These are phyloP conservation scores for Wasmannia auropunctata DNA, from an alignment of 1,140 invertebrate species.

Conservation along the genomic window DNA sequence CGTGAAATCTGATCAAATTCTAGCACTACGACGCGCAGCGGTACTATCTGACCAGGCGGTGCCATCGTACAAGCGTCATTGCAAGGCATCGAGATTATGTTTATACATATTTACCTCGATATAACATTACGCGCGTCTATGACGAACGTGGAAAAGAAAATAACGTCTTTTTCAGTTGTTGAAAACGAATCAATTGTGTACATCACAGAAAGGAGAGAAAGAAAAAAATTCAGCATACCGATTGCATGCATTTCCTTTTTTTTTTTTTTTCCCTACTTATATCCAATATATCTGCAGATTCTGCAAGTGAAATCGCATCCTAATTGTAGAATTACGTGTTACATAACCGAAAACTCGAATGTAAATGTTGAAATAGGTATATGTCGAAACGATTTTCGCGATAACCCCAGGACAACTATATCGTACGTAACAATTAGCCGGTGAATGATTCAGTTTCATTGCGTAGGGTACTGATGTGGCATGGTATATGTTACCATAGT, in stretches of 20 bases:
- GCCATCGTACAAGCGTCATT: not conserved
- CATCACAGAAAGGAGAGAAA: not conserved
- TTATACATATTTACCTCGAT: not conserved
- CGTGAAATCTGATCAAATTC: slow-evolving; percentile 10
- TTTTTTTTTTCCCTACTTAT: not conserved
- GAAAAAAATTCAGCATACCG: not conserved
- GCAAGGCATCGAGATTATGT: not conserved
- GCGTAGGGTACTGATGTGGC: slow-evolving; percentile 91
- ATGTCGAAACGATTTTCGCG: slow-evolving; percentile 69
- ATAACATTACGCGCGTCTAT: not conserved
- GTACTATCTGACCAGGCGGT: no score
- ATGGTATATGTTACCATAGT: slow-evolving; percentile 91
- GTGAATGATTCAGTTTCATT: slow-evolving; percentile 86
- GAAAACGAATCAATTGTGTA: slow-evolving; percentile 17
- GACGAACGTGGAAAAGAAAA: not conserved
- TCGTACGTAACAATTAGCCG: slow-evolving; percentile 69
- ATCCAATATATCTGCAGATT: slow-evolving; percentile 36
- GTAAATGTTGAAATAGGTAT: slow-evolving; percentile 71
- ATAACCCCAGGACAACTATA: slow-evolving; percentile 67
- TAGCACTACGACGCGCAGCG: not conserved
- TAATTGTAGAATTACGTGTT: not conserved
- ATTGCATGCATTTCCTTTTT: not conserved
- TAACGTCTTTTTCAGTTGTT: not conserved
- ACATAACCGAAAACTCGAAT: slow-evolving; percentile 46
- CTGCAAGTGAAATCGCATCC: slow-evolving; percentile 8